Conservation (phyloP, 1,140 invertebrate genomes). For the Anastatus disparis region DNA sequence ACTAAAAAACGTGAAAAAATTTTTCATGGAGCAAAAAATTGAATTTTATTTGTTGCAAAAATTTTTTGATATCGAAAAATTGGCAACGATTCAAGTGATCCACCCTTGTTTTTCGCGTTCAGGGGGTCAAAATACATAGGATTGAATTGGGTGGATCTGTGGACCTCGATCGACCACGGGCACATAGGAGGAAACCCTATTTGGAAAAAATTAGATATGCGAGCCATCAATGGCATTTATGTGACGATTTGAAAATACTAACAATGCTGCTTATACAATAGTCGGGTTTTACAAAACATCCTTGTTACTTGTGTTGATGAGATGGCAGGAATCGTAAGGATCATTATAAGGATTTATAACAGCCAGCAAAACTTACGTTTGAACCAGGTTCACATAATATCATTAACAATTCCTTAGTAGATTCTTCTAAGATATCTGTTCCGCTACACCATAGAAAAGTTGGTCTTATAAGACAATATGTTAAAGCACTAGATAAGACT, state of each 20-base stretch:
- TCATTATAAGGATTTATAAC: neutral
- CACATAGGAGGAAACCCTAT: too few relatives aligned
- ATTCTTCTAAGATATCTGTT: neutral
- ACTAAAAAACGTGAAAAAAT: too few relatives aligned
- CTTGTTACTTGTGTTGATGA: neutral
- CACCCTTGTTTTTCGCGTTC: too few relatives aligned
- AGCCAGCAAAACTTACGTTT: neutral
- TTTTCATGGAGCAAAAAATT: too few relatives aligned
- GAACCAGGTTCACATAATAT: neutral
- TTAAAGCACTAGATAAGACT: neutral
- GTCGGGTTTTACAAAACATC: neutral
- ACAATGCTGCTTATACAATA: neutral
- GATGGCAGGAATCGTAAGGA: neutral
- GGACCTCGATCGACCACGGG: too few relatives aligned
- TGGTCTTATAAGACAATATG: neutral
- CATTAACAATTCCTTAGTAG: neutral
- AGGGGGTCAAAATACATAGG: too few relatives aligned
- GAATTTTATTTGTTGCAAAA: too few relatives aligned
- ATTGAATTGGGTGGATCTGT: too few relatives aligned
- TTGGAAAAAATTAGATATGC: neutral
- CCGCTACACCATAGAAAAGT: neutral
- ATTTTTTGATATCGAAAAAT: too few relatives aligned
- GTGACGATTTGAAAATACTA: neutral
- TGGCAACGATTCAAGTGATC: too few relatives aligned
- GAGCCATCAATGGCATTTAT: neutral